Conservation (phyloP, 37 sponge, comb jelly and placozoan genomes). For the Cladorhizidae sp. region DNA sequence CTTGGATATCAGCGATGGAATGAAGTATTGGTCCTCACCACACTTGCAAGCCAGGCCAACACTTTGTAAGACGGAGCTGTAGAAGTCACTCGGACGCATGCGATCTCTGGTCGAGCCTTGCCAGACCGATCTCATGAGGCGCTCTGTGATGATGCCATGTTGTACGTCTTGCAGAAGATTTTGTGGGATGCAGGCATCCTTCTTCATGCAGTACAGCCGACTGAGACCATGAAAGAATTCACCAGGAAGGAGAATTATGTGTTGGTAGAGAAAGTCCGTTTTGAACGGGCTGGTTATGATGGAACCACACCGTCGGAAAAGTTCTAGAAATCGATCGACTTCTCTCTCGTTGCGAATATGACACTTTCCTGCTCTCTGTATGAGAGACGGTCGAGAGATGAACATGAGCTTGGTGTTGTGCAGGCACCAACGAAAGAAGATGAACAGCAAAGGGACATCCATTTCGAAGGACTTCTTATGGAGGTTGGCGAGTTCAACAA, state of each 20-base stretch:
- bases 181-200: neutral
- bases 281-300: neutral
- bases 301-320: slow-evolving; percentile 10
- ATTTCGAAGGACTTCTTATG: neutral
- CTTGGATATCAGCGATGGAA: slow-evolving; percentile 1
- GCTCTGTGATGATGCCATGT: slow-evolving; percentile 10
- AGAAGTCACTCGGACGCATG: slow-evolving; percentile 3
- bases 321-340: neutral
- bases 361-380: neutral
- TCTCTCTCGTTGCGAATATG: neutral
- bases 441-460: slow-evolving; percentile 1
- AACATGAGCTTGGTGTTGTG: neutral
- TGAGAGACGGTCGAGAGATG: neutral
- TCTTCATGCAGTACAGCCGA: slow-evolving; percentile 20
- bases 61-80: neutral
- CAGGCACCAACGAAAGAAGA: neutral
- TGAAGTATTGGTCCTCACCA: neutral
- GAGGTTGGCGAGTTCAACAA: neutral
- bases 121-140: neutral
- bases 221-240: slow-evolving; percentile 6
- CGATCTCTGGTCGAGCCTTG: neutral
- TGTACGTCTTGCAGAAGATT: neutral
- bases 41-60: neutral
- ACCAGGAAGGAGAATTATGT: neutral
- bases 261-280: neutral